Percentiles rank a stretch among this genome's conserved stretches.
phyloP scores from a whole-genome alignment of 2,113 vertebrate species.

The Melanocharis versteri region DNA sequence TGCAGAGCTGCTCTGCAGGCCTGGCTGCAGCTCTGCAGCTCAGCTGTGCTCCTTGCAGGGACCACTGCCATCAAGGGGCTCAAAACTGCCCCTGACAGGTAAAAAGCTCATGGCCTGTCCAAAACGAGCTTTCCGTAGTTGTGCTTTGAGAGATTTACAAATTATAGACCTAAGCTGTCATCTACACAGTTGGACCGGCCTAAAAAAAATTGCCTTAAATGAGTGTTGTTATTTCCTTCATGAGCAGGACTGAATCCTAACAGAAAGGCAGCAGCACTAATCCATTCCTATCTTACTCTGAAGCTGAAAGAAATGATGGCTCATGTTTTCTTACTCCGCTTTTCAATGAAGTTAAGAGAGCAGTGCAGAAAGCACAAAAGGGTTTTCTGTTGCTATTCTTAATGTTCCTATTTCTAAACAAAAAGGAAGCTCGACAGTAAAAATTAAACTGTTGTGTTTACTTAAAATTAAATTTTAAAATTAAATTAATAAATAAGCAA shows the following conservation, averaged over 20 bases:
- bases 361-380: not conserved
- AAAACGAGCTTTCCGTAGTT: not conserved
- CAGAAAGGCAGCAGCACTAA: not conserved
- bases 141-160: not conserved
- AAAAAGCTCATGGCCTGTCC: not conserved
- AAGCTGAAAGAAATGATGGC: not conserved
- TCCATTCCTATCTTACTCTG: not conserved
- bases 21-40: not conserved
- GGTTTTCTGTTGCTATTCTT: not conserved
- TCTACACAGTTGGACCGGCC: not conserved
- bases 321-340: not conserved
- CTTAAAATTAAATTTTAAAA: not conserved
- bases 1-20: not conserved
- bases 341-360: not conserved
- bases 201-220: not conserved
- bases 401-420: not conserved
- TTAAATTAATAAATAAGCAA: not conserved
- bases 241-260: not conserved
- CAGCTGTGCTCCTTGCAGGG: not conserved
- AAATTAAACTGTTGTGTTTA: not conserved
- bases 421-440: not conserved
- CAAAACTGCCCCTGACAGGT: not conserved
- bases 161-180: not conserved
- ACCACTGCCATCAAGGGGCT: not conserved
- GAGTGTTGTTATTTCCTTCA: not conserved